These are phyloP conservation scores for Marasmarcha lunaedactyla DNA, from an alignment of 2,888 invertebrate genomes.

Conservation along the genomic window DNA sequence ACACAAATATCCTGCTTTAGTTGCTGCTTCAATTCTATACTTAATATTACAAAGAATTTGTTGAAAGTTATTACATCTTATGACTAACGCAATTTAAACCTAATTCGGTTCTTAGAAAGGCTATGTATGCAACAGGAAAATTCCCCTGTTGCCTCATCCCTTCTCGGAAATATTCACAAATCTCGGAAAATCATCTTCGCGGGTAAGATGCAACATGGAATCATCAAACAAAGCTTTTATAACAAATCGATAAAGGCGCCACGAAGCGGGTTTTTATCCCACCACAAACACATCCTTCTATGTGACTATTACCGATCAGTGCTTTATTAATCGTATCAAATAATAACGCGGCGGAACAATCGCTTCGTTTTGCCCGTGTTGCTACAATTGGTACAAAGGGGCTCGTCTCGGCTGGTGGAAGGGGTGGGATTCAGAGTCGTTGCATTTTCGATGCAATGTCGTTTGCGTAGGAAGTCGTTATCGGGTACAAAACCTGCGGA, in stretches of 20 bases:
- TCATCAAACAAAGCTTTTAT: too few relatives aligned
- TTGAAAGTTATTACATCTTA: too few relatives aligned
- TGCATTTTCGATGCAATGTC: constrained; percentile 29
- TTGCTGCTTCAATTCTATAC: too few relatives aligned
- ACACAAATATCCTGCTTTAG: constrained; percentile 58
- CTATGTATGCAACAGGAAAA: too few relatives aligned
- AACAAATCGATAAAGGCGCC: neutral
- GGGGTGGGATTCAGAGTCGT: constrained; percentile 33
- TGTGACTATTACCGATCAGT: constrained; percentile 38
- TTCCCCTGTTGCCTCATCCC: too few relatives aligned
- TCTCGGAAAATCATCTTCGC: neutral
- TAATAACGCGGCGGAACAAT: constrained; percentile 45
- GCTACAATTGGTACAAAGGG: constrained; percentile 29
- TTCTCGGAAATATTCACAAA: too few relatives aligned
- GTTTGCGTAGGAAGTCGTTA: constrained; percentile 50
- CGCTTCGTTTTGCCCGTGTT: constrained; percentile 34
- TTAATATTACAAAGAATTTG: too few relatives aligned
- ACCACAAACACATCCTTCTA: neutral
- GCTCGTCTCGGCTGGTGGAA: constrained; percentile 13
- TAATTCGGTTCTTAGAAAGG: too few relatives aligned
- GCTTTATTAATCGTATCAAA: constrained; percentile 35
- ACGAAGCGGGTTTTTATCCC: neutral
- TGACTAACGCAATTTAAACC: too few relatives aligned
- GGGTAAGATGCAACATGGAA: too few relatives aligned
- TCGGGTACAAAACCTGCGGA: constrained; percentile 21